Evolutionary conservation across 2,797 vertebrate species (phyloP).

Genomic region (Petrocephalus sullivani): DNA sequence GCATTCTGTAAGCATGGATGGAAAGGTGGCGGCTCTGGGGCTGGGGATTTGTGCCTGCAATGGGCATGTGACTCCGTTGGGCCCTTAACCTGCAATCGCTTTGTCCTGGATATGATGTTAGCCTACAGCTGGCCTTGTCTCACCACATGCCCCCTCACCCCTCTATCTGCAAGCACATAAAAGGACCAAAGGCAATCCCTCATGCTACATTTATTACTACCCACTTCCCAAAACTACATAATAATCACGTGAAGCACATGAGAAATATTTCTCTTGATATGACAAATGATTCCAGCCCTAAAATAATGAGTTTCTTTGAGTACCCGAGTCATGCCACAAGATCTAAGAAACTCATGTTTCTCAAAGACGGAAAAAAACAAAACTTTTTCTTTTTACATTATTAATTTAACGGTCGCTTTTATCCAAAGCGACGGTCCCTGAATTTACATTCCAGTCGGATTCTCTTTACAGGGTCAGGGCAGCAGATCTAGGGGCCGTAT

Average conservation of each 20-base stretch:
- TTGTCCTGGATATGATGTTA: too few species aligned
- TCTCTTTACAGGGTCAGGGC: not conserved
- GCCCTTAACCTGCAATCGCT: too few species aligned
- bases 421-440: not conserved
- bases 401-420: not conserved
- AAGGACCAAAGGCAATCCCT: not conserved
- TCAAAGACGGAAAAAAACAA: not conserved
- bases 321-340: not conserved
- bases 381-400: not conserved
- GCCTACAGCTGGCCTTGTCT: too few species aligned
- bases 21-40: too few species aligned
- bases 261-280: not conserved
- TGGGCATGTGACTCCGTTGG: too few species aligned
- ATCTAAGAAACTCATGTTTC: not conserved
- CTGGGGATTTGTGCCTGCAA: too few species aligned
- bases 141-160: too few species aligned
- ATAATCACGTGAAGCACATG: not conserved
- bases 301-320: not conserved
- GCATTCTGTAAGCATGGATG: too few species aligned
- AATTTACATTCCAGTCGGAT: not conserved
- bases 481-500: not conserved
- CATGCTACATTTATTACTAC: not conserved
- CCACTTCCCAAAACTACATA: not conserved
- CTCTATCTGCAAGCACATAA: not conserved
- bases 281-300: not conserved